These are phyloP conservation scores for Lycophotia porphyrea DNA, from an alignment of 2,888 invertebrate genomes.

Conservation along the genomic window DNA sequence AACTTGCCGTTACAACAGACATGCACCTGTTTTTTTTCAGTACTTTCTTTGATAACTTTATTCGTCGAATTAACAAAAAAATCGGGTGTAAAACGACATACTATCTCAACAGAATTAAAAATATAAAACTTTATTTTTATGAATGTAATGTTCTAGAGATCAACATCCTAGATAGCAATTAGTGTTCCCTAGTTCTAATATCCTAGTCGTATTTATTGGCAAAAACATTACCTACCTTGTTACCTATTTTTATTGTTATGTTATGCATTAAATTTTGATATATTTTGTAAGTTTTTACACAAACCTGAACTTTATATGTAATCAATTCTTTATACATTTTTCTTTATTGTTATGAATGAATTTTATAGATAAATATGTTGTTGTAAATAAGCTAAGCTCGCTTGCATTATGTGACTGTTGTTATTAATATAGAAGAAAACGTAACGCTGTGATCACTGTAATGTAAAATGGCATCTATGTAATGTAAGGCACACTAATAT, in stretches of 20 bases:
- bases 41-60: not conserved
- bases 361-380: conserved; percentile 76
- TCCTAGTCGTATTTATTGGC: conserved; percentile 85
- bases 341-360: conserved; percentile 77
- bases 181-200: conserved; percentile 66
- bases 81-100: conserved; percentile 50
- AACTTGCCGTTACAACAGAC: conserved; percentile 17
- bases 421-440: conserved; percentile 82
- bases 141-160: conserved; percentile 71
- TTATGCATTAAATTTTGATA: conserved; percentile 66
- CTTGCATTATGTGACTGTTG: conserved; percentile 89
- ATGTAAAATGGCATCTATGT: conserved; percentile 83
- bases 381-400: conserved; percentile 89
- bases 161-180: conserved; percentile 77
- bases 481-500: conserved; percentile 86
- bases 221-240: conserved; percentile 82
- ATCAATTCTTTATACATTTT: conserved; percentile 71
- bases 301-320: conserved; percentile 68
- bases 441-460: conserved; percentile 81
- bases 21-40: conserved; percentile 26
- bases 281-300: conserved; percentile 70
- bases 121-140: conserved; percentile 41
- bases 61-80: not conserved
- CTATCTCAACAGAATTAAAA: conserved; percentile 52
- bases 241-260: conserved; percentile 66